phyloP scores from a whole-genome alignment of 1,140 invertebrate genomes.

The Drosophila pectinifera region DNA sequence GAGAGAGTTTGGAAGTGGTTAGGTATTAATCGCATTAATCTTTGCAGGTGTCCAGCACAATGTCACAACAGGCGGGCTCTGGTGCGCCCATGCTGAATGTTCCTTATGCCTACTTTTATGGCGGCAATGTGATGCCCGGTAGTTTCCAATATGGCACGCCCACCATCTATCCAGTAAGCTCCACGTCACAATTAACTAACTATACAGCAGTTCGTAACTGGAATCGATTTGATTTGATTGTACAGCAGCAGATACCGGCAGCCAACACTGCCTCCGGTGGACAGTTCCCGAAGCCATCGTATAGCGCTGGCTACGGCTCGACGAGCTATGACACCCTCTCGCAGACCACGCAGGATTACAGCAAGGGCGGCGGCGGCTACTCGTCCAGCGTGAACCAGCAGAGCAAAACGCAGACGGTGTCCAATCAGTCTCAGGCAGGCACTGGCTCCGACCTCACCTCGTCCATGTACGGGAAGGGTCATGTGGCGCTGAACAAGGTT shows the following conservation, averaged over 20 bases:
- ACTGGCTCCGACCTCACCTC: slow-evolving; percentile 88
- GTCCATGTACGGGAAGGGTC: slow-evolving; percentile 90
- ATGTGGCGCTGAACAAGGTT: slow-evolving; percentile 90
- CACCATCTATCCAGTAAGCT: slow-evolving; percentile 88
- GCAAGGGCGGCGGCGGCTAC: slow-evolving; percentile 86
- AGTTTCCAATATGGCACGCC: slow-evolving; percentile 91
- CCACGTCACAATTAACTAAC: not conserved
- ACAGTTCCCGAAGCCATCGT: slow-evolving; percentile 89
- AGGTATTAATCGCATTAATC: not conserved
- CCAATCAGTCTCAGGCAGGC: slow-evolving; percentile 86
- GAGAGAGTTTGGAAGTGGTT: no score
- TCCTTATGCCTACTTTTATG: slow-evolving; percentile 90
- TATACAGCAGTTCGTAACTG: not conserved
- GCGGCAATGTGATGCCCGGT: slow-evolving; percentile 88
- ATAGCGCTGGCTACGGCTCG: slow-evolving; percentile 88
- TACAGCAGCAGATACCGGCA: slow-evolving; percentile 87
- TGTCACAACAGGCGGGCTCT: slow-evolving; percentile 88
- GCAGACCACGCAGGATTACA: slow-evolving; percentile 87
- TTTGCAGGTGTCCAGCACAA: slow-evolving; percentile 87
- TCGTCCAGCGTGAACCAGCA: slow-evolving; percentile 86
- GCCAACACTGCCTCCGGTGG: slow-evolving; percentile 88
- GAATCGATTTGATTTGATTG: not conserved
- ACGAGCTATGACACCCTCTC: slow-evolving; percentile 89
- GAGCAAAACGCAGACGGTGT: slow-evolving; percentile 86
- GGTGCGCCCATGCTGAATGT: slow-evolving; percentile 84